A percentile compares a stretch with the other conserved stretches of the same genome.
Conservation (phyloP, 2,888 invertebrate species). For the Orthonychiurus folsomi region DNA sequence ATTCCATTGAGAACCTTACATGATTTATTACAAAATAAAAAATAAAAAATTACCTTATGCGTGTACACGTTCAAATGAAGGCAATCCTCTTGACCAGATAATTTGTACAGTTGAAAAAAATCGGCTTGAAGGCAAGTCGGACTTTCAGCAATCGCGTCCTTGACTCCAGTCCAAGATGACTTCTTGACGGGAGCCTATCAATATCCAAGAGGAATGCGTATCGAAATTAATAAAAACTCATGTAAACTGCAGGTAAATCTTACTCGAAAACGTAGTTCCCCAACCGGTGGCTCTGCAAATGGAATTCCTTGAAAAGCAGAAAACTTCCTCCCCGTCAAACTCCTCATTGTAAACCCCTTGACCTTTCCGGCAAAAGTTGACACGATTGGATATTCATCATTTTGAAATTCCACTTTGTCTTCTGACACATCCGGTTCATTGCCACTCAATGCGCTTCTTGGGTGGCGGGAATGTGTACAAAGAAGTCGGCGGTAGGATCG, state of each 20-base stretch:
- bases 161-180: constrained; percentile 28
- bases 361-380: constrained; percentile 27
- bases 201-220: neutral
- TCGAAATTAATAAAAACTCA: neutral
- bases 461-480: neutral
- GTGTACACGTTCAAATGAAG: constrained; percentile 33
- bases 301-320: constrained; percentile 84
- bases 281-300: constrained; percentile 80
- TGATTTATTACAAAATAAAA: no score
- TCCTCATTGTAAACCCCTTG: constrained; percentile 32
- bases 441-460: no score
- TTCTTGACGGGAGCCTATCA: constrained; percentile 29
- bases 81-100: constrained; percentile 33
- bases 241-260: constrained; percentile 1
- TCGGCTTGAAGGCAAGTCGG: constrained; percentile 37
- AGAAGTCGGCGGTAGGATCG: neutral
- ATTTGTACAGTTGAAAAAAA: constrained; percentile 30
- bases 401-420: constrained; percentile 1
- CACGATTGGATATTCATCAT: constrained; percentile 24
- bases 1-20: neutral
- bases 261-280: constrained; percentile 61
- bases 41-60: constrained; percentile 15
- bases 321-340: constrained; percentile 54
- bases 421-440: no score
- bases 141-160: constrained; percentile 30